These are phyloP conservation scores for Daphoenositta chrysoptera DNA, from an alignment of 2,113 vertebrate genomes.

Conservation along the genomic window DNA sequence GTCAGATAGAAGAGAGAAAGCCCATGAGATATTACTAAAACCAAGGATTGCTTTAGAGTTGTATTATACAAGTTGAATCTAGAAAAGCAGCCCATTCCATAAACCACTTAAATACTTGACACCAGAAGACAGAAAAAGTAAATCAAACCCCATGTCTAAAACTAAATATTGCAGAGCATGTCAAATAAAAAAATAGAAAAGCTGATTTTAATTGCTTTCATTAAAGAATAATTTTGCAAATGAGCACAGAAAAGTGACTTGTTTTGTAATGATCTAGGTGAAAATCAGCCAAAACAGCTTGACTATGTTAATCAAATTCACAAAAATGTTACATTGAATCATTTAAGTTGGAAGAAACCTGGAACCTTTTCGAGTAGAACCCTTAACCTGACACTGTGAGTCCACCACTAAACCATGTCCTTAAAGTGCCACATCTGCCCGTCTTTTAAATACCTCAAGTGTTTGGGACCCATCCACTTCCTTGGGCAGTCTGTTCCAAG, in stretches of 20 bases:
- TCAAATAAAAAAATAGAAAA: not conserved
- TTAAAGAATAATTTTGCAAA: not conserved
- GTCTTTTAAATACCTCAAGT: not conserved
- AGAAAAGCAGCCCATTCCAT: not conserved
- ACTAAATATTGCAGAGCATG: not conserved
- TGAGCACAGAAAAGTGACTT: not conserved
- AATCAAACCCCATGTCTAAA: not conserved
- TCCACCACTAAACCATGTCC: not conserved
- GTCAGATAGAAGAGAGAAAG: not conserved
- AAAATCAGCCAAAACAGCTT: not conserved
- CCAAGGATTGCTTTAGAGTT: not conserved
- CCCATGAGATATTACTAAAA: not conserved
- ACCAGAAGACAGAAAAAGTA: not conserved
- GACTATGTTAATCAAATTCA: not conserved
- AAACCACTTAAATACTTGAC: not conserved
- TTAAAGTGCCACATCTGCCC: too few relatives aligned
- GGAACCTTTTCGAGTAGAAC: fast-evolving
- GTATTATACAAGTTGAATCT: not conserved
- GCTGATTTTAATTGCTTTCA: not conserved
- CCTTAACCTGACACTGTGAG: fast-evolving
- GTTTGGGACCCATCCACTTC: not conserved
- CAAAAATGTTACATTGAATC: not conserved
- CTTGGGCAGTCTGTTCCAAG: not conserved
- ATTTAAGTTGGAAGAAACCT: not conserved
- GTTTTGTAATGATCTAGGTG: not conserved